Base-by-base conservation (phyloP, 2,113 vertebrate species). In the Myxocyprinus asiaticus region DNA sequence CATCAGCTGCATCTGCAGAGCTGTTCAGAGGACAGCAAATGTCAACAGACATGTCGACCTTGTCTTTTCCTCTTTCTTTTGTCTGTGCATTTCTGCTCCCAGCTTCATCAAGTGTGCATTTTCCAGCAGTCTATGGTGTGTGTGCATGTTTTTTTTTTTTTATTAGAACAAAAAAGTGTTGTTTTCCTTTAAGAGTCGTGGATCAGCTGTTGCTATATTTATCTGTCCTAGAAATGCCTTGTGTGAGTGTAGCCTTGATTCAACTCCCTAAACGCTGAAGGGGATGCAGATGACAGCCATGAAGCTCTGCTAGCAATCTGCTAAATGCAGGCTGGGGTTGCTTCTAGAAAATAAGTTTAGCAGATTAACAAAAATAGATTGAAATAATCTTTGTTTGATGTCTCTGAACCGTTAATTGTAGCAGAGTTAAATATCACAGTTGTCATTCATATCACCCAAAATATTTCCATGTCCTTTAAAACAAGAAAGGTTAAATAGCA, bases 151-250 rank as follows among this genome's bases (percentile, higher is more conserved):
- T 83, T 86, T 59, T 66, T 81, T 78, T 79, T 84, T 83, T 86
- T 59, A 69, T 81, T 78, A 82, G 68, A 47, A 62, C 55, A 67
- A 82, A 76, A 78, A 79, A 83, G 76, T 17, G 65, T 33, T 22
- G 75, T 67, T 83, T 82, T 83, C 79, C 78, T 82, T 85, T 83
- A 84, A 81, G 77, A 71, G 44, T 50, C 10, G 17, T 61, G 67
- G 79, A 33, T 33, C 17, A 67, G 59, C 55, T 67, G 72, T 73
- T 83, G 75, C 88, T 89, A 89, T 86, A 83, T 89, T 87, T 88
- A 87, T 82, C 82, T 82, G 86, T 59, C 86, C 86, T 83, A 88
- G 84, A 89, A 87, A 86, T 45, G 12, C 74, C 67, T 63, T 61
- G 47, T 71, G 65, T 79, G 74, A 83, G 64, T 59, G 76, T 78